A percentile compares a stretch with the other conserved stretches of the same genome.
Evolutionary conservation across 2,113 vertebrate species (phyloP).

Genomic region (Speoplatyrhinus poulsoni): DNA sequence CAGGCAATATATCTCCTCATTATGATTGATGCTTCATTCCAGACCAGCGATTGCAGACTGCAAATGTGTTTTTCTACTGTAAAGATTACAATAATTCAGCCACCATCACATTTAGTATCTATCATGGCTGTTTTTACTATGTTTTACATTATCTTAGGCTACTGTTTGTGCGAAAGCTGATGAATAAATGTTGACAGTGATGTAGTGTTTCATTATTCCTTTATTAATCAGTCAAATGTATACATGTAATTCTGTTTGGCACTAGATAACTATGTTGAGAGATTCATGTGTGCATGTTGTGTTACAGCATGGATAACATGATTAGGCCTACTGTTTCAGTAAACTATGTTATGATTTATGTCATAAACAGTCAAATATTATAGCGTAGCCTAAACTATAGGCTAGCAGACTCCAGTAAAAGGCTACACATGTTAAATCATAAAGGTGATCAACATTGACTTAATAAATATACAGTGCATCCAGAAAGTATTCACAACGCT

Average conservation of each 20-base stretch:
- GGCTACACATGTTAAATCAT: too few species aligned
- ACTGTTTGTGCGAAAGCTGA: constrained; percentile 55
- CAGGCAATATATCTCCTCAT: neutral
- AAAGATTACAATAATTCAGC: constrained; percentile 29
- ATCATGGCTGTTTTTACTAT: constrained; percentile 15
- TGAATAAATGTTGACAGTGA: constrained; percentile 63
- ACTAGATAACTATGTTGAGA: too few species aligned
- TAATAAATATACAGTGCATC: too few species aligned
- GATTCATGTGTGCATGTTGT: too few species aligned
- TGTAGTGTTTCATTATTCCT: neutral
- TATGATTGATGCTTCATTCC: neutral
- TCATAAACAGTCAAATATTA: too few species aligned
- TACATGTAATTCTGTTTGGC: neutral
- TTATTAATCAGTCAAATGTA: neutral
- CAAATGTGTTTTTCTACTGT: constrained; percentile 26
- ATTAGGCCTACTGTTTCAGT: too few species aligned
- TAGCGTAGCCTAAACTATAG: too few species aligned
- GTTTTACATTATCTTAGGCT: constrained; percentile 38
- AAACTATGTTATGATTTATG: too few species aligned
- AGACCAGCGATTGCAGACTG: neutral
- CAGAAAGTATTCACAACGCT: too few species aligned
- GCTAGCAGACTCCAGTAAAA: too few species aligned
- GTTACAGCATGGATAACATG: too few species aligned
- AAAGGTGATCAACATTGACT: too few species aligned
- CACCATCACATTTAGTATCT: constrained; percentile 26